Conservation (phyloP, 2,888 invertebrate genomes). For the Zygogramma bicolorata region DNA sequence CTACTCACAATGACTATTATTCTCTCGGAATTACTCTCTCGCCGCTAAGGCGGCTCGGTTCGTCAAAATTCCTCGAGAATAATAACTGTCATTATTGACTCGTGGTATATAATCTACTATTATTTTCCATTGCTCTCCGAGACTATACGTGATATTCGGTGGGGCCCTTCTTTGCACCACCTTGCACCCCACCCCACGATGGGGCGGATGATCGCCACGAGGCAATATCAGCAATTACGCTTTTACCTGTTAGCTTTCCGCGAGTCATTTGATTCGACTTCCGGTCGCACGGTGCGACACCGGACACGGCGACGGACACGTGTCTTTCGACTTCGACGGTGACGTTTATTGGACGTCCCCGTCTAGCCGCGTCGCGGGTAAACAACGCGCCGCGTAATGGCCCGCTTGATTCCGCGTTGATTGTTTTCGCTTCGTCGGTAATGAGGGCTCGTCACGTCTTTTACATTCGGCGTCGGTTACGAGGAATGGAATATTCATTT, state of each 20-base stretch:
- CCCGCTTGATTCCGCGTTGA: constrained; percentile 2
- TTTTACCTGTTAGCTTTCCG: constrained; percentile 52
- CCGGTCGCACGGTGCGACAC: constrained; percentile 47
- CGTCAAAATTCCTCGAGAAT: too few species aligned
- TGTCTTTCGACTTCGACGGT: constrained; percentile 26
- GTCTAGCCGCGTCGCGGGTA: neutral
- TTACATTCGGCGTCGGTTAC: neutral
- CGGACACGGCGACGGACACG: constrained; percentile 36
- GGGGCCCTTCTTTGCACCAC: too few species aligned
- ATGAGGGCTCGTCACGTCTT: neutral
- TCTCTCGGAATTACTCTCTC: too few species aligned
- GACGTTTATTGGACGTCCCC: neutral
- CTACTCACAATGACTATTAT: too few species aligned
- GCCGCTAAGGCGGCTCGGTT: too few species aligned
- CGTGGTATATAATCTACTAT: too few species aligned
- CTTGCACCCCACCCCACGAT: neutral
- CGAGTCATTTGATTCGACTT: constrained; percentile 51
- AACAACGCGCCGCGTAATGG: constrained; percentile 23
- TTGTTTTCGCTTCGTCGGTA: constrained; percentile 7
- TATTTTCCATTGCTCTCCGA: too few species aligned
- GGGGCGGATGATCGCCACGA: neutral
- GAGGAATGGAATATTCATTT: neutral
- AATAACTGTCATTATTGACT: too few species aligned
- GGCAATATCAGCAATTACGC: constrained; percentile 19
- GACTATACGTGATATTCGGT: too few species aligned